These are phyloP conservation scores for Semotilus atromaculatus DNA, from an alignment of 2,797 vertebrate species.

Conservation along the genomic window DNA sequence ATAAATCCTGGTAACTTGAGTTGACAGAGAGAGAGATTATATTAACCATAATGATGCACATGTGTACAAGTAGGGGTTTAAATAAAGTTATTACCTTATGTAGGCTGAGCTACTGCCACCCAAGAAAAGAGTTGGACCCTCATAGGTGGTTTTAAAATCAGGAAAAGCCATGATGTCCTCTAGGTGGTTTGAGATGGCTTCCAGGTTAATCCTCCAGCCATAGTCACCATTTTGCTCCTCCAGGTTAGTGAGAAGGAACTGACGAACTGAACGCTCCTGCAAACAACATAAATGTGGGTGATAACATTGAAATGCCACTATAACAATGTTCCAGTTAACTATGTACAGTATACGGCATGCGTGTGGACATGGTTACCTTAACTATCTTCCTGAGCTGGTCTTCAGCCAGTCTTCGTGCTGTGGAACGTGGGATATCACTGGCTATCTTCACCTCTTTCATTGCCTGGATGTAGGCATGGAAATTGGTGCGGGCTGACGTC, in stretches of 20 bases:
- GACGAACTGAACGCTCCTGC: conserved; percentile 83
- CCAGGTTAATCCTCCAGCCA: conserved; percentile 90
- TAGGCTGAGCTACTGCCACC: conserved; percentile 90
- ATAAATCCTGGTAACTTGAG: too few species aligned
- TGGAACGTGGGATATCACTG: conserved; percentile 82
- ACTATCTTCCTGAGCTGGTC: conserved; percentile 82
- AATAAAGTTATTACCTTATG: conserved; percentile 80
- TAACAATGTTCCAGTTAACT: neutral
- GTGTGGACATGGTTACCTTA: conserved; percentile 75
- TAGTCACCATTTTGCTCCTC: conserved; percentile 84
- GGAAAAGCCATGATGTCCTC: conserved; percentile 87
- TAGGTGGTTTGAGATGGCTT: conserved; percentile 84
- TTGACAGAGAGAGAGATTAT: neutral
- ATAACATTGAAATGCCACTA: neutral
- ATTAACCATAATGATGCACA: neutral
- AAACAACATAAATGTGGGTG: conserved; percentile 6
- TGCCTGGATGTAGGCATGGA: conserved; percentile 83
- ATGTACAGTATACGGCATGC: neutral
- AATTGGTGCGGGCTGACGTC: conserved; percentile 71
- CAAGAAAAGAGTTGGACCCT: conserved; percentile 88
- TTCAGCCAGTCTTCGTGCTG: conserved; percentile 86
- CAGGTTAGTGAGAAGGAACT: conserved; percentile 93
- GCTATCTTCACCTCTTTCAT: conserved; percentile 87
- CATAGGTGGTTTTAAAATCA: conserved; percentile 73
- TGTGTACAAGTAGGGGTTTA: neutral